Evolutionary conservation across 53 echinoderm and acorn worm species (phyloP).

Genomic region (Apostichopus leukothele): DNA sequence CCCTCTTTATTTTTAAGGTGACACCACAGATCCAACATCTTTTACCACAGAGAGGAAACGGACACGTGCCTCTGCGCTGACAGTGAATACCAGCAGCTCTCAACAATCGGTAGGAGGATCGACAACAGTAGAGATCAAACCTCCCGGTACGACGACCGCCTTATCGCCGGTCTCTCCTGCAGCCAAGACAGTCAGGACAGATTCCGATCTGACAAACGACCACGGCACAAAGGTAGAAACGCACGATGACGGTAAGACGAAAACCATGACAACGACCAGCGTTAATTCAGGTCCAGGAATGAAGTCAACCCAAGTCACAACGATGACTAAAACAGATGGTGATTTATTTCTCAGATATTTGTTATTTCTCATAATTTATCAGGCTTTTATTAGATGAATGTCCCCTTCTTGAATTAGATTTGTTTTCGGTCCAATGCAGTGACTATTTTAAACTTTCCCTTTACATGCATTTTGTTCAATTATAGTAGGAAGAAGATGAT

Average conservation of each 20-base stretch:
- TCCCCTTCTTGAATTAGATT: no score
- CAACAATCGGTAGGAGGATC: background rate
- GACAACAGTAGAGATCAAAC: conserved; percentile 4
- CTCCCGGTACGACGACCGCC: background rate
- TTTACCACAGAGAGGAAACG: conserved; percentile 25
- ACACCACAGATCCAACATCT: background rate
- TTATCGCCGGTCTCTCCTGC: conserved; percentile 36
- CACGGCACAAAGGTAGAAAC: conserved; percentile 51
- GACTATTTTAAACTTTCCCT: no score
- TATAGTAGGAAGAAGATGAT: no score
- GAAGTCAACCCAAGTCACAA: conserved; percentile 61
- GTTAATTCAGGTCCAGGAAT: conserved; percentile 64
- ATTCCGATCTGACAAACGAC: background rate
- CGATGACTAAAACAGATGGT: conserved; percentile 68
- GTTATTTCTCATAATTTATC: background rate
- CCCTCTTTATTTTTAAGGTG: background rate
- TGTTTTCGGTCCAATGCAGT: no score
- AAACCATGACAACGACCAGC: conserved; percentile 63
- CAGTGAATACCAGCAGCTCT: conserved; percentile 20
- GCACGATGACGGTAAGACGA: conserved; percentile 69
- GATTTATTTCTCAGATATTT: background rate
- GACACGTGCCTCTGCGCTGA: conserved; percentile 32
- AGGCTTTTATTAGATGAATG: background rate
- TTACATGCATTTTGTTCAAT: no score
- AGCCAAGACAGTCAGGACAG: conserved; percentile 20